These are phyloP conservation scores for Eupithecia vulgata DNA, from an alignment of 2,888 invertebrate genomes.

Conservation along the genomic window DNA sequence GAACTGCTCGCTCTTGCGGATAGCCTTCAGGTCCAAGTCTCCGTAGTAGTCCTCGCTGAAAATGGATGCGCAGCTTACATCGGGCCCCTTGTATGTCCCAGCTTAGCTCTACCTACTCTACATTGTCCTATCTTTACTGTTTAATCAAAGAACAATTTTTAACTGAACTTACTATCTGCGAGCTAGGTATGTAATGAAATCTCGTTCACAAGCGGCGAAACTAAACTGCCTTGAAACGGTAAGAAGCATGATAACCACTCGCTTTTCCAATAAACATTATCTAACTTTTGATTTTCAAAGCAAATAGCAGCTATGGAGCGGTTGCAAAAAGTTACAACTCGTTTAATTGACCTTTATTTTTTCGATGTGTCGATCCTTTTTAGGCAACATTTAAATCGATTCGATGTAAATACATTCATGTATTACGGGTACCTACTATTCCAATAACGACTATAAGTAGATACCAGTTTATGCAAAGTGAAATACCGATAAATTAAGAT, in stretches of 20 bases:
- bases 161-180: constrained; percentile 71
- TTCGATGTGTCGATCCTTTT: constrained; percentile 31
- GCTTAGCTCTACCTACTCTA: constrained; percentile 57
- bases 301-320: constrained; percentile 53
- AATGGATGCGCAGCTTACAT: constrained; percentile 80
- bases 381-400: constrained; percentile 25
- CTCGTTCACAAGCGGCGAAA: constrained; percentile 65
- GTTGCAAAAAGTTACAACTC: constrained; percentile 53
- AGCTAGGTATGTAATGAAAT: constrained; percentile 68
- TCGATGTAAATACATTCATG: constrained; percentile 19
- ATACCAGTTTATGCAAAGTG: constrained; percentile 28
- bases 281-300: constrained; percentile 64
- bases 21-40: constrained; percentile 96
- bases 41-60: constrained; percentile 98
- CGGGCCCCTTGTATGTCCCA: constrained; percentile 67
- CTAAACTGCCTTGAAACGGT: constrained; percentile 77
- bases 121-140: constrained; percentile 38
- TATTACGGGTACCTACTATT: constrained; percentile 27
- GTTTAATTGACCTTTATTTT: constrained; percentile 59
- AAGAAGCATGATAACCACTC: constrained; percentile 72
- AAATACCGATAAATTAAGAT: constrained; percentile 30
- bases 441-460: constrained; percentile 17
- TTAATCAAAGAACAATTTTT: constrained; percentile 51
- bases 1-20: constrained; percentile 96
- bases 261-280: constrained; percentile 69